Evolutionary conservation across 2,888 invertebrate genomes (phyloP), one percentile per base, ranked within the genome.

Genomic region (Cryptus armator): DNA sequence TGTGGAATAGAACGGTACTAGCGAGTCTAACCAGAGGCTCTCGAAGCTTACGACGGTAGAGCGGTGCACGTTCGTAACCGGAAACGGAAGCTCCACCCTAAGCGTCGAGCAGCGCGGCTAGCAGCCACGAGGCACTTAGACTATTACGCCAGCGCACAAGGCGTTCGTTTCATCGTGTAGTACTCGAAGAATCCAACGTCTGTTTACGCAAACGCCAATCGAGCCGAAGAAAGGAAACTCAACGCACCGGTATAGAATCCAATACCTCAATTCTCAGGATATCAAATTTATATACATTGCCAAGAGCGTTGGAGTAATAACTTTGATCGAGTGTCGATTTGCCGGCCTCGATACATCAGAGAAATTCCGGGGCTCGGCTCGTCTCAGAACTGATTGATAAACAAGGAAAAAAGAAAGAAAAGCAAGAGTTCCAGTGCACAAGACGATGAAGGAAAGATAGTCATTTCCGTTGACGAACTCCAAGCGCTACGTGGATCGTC

Each of bases 21-120:
- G 74, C 24, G 51, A 43, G 53, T 62, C 12, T 24, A 24, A 46
- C 29, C 16, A 10, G 10, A 62, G 62, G 66, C 64, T 76, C 71
- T 19, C 24, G 14, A 51, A 76, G 43, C 51, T 78, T 71, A 48
- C 72, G 46, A 46, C 29, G 68, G 78, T 51, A 71, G 79, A 72
- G 81, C 89, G 87, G 88, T 88, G 89, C 92, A 92, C 92, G 93
- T 92, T 88, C 91, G 86, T 87, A 89, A 84, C 92, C 91, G 92
- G 92, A 92, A 92, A 92, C 92, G 92, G 92, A 92, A 92, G 92
- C 92, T 92, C 92, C 92, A 92, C 92, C 93, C 92, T 90, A 44
- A 88, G 88, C 77, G 53, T 59, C 71, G 77, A 43, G 82, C n/a
- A n/a, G 44, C 72, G 82, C n/a, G 7, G 44, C 72, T 14, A 16